Evolutionary conservation across 2,888 invertebrate genomes (phyloP).

Genomic region (Gymnocheta viridis): DNA sequence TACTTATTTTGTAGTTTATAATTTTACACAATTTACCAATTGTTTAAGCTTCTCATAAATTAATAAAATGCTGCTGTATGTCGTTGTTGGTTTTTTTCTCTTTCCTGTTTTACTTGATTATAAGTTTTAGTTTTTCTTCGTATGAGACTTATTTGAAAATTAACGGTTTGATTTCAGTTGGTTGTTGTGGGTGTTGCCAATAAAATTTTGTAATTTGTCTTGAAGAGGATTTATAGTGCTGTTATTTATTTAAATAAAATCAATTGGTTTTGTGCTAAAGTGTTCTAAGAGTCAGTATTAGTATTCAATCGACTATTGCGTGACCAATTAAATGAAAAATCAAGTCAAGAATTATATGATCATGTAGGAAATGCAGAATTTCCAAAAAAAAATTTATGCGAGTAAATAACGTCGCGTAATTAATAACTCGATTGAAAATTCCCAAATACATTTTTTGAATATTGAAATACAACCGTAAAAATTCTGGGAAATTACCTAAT

Average conservation of each 20-base stretch:
- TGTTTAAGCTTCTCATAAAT: constrained; percentile 70
- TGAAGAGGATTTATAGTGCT: constrained; percentile 63
- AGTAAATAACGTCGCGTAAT: no score
- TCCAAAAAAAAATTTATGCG: no score
- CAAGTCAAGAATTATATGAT: no score
- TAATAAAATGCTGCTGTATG: constrained; percentile 68
- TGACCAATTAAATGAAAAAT: no score
- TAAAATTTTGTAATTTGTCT: constrained; percentile 66
- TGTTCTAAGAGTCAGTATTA: constrained; percentile 26
- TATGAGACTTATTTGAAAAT: constrained; percentile 51
- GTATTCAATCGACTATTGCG: no score
- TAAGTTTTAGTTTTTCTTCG: constrained; percentile 33
- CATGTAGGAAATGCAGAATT: no score
- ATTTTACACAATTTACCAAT: constrained; percentile 68
- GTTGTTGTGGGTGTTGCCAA: constrained; percentile 59
- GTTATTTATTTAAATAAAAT: constrained; percentile 32
- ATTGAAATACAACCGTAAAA: no score
- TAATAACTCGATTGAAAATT: no score
- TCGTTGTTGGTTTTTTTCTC: constrained; percentile 24
- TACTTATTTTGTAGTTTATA: constrained; percentile 43
- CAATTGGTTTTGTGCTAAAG: constrained; percentile 48
- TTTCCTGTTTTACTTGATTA: constrained; percentile 15
- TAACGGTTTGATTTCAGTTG: constrained; percentile 50
- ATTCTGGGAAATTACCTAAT: no score
- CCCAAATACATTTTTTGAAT: no score